phyloP scores from a whole-genome alignment of 1,140 invertebrate species.

The Achroia grisella region DNA sequence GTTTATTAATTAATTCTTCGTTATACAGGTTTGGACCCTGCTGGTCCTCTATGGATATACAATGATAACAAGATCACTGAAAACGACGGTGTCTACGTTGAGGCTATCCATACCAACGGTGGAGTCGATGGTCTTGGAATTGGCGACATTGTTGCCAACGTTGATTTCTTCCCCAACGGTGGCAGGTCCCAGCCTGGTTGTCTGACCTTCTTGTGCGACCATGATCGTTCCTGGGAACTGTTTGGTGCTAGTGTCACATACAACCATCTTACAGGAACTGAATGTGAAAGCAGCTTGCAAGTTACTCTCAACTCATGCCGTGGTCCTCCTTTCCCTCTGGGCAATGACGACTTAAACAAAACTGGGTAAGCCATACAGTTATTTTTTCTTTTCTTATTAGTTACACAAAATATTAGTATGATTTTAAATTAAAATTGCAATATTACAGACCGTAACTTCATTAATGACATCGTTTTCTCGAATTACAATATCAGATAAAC shows the following conservation, averaged over 20 bases:
- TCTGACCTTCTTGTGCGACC: constrained; percentile 73
- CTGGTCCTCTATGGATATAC: constrained; percentile 74
- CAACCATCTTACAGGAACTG: constrained; percentile 34
- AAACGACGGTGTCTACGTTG: constrained; percentile 74
- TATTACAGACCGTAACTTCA: no score
- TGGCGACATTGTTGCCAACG: constrained; percentile 71
- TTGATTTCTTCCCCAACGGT: constrained; percentile 88
- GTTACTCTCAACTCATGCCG: constrained; percentile 31
- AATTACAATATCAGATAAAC: no score
- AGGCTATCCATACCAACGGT: constrained; percentile 82
- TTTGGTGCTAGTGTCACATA: constrained; percentile 64
- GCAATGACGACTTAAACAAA: constrained; percentile 38
- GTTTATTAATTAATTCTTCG: no score
- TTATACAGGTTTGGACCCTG: constrained; percentile 77
- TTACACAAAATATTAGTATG: no score
- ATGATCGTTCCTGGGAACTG: constrained; percentile 75
- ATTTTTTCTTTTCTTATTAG: no score
- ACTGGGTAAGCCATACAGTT: constrained; percentile 23
- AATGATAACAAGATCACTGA: constrained; percentile 60
- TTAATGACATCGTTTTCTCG: no score
- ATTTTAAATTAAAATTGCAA: no score
- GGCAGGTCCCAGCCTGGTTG: constrained; percentile 74
- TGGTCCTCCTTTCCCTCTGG: constrained; percentile 29
- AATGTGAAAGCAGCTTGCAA: constrained; percentile 26
- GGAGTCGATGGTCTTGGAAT: constrained; percentile 76